phyloP scores from a whole-genome alignment of 2,113 vertebrate species.

The Mustelus asterias region DNA sequence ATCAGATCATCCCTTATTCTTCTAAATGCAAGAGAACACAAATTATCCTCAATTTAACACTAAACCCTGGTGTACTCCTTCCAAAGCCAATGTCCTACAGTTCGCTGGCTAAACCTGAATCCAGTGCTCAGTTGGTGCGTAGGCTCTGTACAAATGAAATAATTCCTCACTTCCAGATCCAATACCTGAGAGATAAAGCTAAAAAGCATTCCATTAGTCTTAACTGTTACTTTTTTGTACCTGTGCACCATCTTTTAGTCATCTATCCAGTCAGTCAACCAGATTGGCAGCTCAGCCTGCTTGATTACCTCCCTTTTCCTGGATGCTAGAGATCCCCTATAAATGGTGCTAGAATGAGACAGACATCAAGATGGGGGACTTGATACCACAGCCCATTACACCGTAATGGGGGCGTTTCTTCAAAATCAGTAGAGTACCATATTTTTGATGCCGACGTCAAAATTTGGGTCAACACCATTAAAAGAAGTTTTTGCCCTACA shows the following conservation, averaged over 20 bases:
- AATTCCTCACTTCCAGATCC: background rate
- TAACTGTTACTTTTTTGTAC: background rate
- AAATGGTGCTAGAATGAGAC: background rate
- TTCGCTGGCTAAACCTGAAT: background rate
- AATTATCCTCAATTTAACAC: background rate
- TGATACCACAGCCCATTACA: background rate
- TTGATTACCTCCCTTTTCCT: background rate
- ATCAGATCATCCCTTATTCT: background rate
- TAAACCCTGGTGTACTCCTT: background rate
- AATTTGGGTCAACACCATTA: background rate
- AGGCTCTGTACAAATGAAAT: background rate
- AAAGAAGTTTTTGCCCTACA: background rate
- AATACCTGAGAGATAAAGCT: background rate
- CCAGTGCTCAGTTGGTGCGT: background rate
- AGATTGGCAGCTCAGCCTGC: background rate
- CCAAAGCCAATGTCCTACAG: background rate
- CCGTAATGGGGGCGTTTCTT: too few relatives aligned
- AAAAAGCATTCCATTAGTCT: background rate
- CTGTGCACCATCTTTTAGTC: background rate
- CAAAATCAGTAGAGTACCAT: background rate
- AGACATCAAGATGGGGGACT: too few relatives aligned
- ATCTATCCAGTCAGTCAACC: background rate
- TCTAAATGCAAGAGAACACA: background rate
- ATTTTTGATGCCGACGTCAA: background rate
- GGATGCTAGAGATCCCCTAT: background rate